A percentile compares a stretch with the other conserved stretches of the same genome.
phyloP scores from a whole-genome alignment of 2,113 vertebrate genomes.

The Budorcas taxicolor region DNA sequence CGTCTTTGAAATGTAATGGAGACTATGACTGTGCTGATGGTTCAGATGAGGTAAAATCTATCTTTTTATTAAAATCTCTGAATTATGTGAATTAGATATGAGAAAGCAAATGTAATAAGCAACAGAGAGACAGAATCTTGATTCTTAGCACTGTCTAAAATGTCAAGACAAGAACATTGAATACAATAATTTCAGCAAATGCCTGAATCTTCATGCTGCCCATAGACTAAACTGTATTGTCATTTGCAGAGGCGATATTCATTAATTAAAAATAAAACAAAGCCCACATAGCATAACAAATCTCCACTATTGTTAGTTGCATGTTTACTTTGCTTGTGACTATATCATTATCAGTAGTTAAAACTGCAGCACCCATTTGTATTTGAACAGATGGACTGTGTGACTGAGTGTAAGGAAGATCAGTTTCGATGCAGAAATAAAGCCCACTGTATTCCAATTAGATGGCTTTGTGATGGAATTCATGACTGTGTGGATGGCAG shows the following conservation, averaged over 20 bases:
- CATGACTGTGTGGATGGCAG: constrained; percentile 96
- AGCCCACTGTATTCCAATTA: constrained; percentile 92
- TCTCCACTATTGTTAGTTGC: background rate
- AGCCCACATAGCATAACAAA: background rate
- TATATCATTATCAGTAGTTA: background rate
- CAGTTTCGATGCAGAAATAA: constrained; percentile 94
- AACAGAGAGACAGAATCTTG: background rate
- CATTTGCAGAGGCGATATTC: background rate
- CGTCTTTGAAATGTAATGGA: constrained; percentile 92
- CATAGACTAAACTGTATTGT: background rate
- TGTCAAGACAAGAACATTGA: background rate
- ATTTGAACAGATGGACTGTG: constrained; percentile 88
- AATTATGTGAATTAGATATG: background rate
- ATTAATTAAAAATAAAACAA: background rate
- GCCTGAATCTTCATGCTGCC: background rate
- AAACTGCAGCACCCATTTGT: background rate
- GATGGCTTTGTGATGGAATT: constrained; percentile 94
- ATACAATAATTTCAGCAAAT: background rate
- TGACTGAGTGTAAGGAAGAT: constrained; percentile 93
- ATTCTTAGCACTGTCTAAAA: background rate
- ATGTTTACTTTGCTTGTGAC: background rate
- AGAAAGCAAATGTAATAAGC: background rate
- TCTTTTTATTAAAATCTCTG: constrained; percentile 26
- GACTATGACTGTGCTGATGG: constrained; percentile 94
- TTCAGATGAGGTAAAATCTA: constrained; percentile 91